Evolutionary conservation across 2,797 vertebrate species (phyloP).

Genomic region (Cygnus olor): DNA sequence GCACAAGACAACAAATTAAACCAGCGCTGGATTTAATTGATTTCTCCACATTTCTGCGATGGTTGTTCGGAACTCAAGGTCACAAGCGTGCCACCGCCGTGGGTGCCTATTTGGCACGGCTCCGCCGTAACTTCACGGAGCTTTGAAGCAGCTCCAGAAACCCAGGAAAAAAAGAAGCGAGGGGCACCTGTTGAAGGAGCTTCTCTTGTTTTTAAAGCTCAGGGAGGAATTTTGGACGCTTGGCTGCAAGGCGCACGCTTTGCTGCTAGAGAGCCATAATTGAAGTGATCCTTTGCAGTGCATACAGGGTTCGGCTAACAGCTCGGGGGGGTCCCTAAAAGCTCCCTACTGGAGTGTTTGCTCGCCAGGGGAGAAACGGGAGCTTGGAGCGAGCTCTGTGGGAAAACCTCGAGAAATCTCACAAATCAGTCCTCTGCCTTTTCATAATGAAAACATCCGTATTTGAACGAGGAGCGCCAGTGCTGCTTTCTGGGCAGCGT

Average conservation of each 20-base stretch:
- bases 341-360: neutral
- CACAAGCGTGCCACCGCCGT: neutral
- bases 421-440: neutral
- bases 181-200: neutral
- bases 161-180: neutral
- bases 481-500: neutral
- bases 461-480: neutral
- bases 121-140: neutral
- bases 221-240: neutral
- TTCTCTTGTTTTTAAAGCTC: neutral
- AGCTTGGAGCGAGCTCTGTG: neutral
- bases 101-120: no score
- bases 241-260: neutral
- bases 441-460: fast-evolving
- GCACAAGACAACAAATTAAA: neutral
- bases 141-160: neutral
- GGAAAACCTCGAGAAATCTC: neutral
- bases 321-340: neutral
- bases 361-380: neutral
- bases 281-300: neutral
- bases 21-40: neutral
- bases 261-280: neutral
- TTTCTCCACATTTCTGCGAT: neutral
- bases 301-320: neutral
- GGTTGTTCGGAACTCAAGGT: neutral